A percentile compares a stretch with the other conserved stretches of the same genome.
Evolutionary conservation across 2,797 vertebrate genomes (phyloP).

Genomic region (Natrix natrix): DNA sequence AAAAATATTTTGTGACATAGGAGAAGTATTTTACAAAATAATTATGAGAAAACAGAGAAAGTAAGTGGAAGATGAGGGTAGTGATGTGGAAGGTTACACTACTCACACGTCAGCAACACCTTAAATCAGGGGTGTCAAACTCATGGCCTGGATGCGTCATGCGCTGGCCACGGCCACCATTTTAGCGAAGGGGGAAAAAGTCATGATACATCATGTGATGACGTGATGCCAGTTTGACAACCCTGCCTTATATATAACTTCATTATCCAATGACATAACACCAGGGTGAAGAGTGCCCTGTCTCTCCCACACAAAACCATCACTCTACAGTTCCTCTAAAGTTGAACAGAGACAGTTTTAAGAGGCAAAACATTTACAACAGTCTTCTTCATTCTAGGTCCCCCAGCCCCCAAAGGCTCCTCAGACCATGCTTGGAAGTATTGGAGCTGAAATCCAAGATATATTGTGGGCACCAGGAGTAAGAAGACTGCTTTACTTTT

Average conservation of each 20-base stretch:
- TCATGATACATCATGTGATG: too few relatives aligned
- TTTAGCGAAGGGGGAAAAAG: too few relatives aligned
- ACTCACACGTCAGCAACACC: conserved; percentile 66
- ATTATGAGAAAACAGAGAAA: conserved; percentile 67
- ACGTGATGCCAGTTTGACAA: too few relatives aligned
- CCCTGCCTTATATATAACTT: conserved; percentile 45
- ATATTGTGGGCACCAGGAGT: background rate
- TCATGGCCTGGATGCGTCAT: too few relatives aligned
- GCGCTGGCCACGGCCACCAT: too few relatives aligned
- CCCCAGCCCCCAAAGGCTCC: background rate
- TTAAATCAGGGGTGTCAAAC: conserved; percentile 13
- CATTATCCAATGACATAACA: conserved; percentile 54
- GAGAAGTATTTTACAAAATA: conserved; percentile 76
- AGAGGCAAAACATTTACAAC: background rate
- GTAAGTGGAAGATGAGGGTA: conserved; percentile 43
- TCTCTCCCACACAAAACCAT: background rate
- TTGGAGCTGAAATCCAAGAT: background rate
- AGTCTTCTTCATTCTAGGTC: background rate
- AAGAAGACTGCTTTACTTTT: background rate
- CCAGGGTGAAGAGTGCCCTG: background rate
- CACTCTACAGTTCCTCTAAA: background rate
- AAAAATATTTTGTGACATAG: conserved; percentile 68
- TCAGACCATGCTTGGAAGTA: background rate
- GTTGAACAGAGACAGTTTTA: background rate
- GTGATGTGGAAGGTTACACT: conserved; percentile 68